A percentile compares a stretch with the other conserved stretches of the same genome.
Conservation (phyloP, 2,888 invertebrate genomes). For the Machimus rusticus region DNA sequence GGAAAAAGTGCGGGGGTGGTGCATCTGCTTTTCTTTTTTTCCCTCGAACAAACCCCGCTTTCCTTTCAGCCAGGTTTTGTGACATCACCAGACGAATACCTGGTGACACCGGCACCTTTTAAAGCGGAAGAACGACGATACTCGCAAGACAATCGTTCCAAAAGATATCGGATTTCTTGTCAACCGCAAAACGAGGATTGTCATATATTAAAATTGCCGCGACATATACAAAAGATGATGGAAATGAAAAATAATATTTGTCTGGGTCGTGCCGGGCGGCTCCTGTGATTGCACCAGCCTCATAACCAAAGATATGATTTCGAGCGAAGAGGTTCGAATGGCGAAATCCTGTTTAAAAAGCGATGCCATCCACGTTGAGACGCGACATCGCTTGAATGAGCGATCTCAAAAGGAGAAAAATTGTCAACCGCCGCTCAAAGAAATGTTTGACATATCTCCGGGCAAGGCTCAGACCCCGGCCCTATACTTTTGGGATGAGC, state of each 20-base stretch:
- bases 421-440: slow-evolving; percentile 25
- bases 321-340: background rate
- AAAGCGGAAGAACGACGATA: slow-evolving; percentile 1
- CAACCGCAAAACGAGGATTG: background rate
- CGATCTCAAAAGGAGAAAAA: slow-evolving; percentile 8
- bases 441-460: slow-evolving; percentile 30
- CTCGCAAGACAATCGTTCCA: background rate
- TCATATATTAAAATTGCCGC: background rate
- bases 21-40: background rate
- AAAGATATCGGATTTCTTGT: slow-evolving; percentile 11
- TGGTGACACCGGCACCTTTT: background rate
- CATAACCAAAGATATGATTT: slow-evolving; percentile 28
- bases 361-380: background rate
- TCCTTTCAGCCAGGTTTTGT: background rate
- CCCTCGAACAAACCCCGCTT: background rate
- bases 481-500: background rate
- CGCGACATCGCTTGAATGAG: slow-evolving; percentile 22
- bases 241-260: slow-evolving; percentile 41
- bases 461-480: background rate
- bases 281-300: slow-evolving; percentile 10
- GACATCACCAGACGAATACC: background rate
- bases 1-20: background rate
- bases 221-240: slow-evolving; percentile 29
- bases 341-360: slow-evolving; percentile 8
- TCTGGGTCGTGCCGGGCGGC: background rate